Evolutionary conservation across 2,113 vertebrate genomes (phyloP), one percentile per base, ranked within the genome.

Genomic region (Gobius niger): DNA sequence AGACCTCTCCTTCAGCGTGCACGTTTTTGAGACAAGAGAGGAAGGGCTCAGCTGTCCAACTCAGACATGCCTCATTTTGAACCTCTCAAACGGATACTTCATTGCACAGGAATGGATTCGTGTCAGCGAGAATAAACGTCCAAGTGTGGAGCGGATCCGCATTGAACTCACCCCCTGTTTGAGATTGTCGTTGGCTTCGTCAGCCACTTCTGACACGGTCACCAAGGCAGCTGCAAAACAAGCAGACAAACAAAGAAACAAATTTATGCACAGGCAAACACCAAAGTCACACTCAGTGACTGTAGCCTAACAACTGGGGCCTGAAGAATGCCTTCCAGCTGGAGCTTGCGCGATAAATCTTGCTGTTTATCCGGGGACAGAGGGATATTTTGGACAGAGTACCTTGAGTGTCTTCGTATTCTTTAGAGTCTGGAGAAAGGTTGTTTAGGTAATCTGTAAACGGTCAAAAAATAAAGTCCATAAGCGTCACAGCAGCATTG

Each of bases 361-460:
- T 34, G 24, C 24, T 34, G 24, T 34, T 34, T 34, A 34, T 34
- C 24, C 24, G 24, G 24, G 7, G 47, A 54, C 18, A 47, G 44
- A 51, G 13, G 5, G 40, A 19, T 70, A 6, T 9, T 13, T 46
- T 49, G 15, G 42, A 63, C 19, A 52, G 16, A 57, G 79, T 91
- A 99, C 98, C 96, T 91, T 98, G 95, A 9, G 95, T 96, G 81
- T 92, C 88, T 76, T 96, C 94, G 47, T 98, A 99, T 82, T 99
- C 96, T 16, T 91, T 87, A 3, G 94, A 95, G 85, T 98, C 95
- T 40, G 95, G 96, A 76, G 94, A 95, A 47, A 99, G 94, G 85
- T 98, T 98, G 90, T 97, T 99, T 82, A 98, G 91, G 85, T 99
- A 99, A 91, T 99, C 98, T 99, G 91, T n/a, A 68, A 76, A 67